Evolutionary conservation across 1,140 invertebrate species (phyloP), one percentile per base, ranked within the genome.

Genomic region (Mizuhopecten yessoensis): DNA sequence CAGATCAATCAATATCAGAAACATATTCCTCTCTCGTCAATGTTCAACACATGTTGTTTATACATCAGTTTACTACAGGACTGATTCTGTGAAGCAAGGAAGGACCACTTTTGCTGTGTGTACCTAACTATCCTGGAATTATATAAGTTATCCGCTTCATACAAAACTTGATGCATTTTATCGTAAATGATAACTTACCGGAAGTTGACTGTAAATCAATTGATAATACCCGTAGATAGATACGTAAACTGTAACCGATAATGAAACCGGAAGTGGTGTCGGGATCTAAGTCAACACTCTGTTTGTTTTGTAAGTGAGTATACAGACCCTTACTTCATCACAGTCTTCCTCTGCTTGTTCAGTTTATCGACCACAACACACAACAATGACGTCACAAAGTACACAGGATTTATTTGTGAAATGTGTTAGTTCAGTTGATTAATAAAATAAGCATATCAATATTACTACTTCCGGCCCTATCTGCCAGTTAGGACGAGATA

Each of bases 361-460:
- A 75, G 45, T 75, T 75, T 5, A 75, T 75, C 57, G 57, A 75
- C 29, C 57, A 75, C 57, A 29, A 75, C n/a, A 75, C n/a, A 29
- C 29, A 75, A 75, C 23, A n/a, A n/a, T 75, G 57, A 75, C 57
- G 57, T 75, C 57, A 75, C 57, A 75, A 75, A 75, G 57, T 75
- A 75, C 57, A 75, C 57, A 57, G 57, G 57, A 75, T 75, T 75
- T 75, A 75, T 75, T 75, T 75, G 57, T 75, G 57, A n/a, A n/a
- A 75, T 29, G 57, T 75, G 17, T 75, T 75, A n/a, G 57, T 75
- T 29, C 3, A 57, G 45, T 57, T 57, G 45, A 57, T 57, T 57
- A 57, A 57, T 57, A 57, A 20, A 57, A 57, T 29, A 75, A 75
- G 23, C 57, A 75, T 75, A 75, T n/a, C 15, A n/a, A 75, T n/a